Evolutionary conservation across 2,888 invertebrate species (phyloP).

Genomic region (Cantharis rustica): DNA sequence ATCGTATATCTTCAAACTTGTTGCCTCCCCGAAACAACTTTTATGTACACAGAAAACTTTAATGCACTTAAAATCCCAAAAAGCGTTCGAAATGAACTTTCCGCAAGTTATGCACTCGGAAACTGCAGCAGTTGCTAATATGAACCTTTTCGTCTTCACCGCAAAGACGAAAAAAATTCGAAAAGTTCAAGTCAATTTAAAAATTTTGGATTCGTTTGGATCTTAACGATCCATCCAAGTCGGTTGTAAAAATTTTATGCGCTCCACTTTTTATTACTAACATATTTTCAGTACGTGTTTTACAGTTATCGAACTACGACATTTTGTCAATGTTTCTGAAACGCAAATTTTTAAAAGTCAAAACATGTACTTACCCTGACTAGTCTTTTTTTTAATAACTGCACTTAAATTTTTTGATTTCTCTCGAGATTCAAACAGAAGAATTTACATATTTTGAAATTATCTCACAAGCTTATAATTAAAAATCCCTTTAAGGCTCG

Average conservation of each 20-base stretch:
- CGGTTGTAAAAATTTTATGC: conserved; percentile 30
- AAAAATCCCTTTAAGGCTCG: background rate
- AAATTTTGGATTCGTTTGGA: background rate
- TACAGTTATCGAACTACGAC: conserved; percentile 27
- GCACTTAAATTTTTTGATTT: background rate
- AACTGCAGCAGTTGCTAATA: background rate
- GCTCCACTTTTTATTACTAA: conserved; percentile 21
- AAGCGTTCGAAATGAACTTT: background rate
- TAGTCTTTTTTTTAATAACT: background rate
- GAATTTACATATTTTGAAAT: background rate
- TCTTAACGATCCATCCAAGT: conserved; percentile 21
- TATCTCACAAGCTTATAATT: background rate
- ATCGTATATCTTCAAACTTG: background rate
- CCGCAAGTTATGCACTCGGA: background rate
- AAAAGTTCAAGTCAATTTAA: background rate
- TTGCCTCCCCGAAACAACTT: background rate
- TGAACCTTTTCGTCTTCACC: background rate
- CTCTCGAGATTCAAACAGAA: background rate
- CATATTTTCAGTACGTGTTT: conserved; percentile 28
- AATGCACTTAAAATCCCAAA: background rate
- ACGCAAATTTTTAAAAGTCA: conserved; percentile 6
- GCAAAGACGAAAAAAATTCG: background rate
- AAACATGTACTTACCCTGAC: background rate
- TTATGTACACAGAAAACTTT: background rate
- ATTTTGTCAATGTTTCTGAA: conserved; percentile 7